Percentiles rank a stretch among this genome's conserved stretches.
phyloP scores from a whole-genome alignment of 2,888 invertebrate species.

The Argyresthia goedartella region DNA sequence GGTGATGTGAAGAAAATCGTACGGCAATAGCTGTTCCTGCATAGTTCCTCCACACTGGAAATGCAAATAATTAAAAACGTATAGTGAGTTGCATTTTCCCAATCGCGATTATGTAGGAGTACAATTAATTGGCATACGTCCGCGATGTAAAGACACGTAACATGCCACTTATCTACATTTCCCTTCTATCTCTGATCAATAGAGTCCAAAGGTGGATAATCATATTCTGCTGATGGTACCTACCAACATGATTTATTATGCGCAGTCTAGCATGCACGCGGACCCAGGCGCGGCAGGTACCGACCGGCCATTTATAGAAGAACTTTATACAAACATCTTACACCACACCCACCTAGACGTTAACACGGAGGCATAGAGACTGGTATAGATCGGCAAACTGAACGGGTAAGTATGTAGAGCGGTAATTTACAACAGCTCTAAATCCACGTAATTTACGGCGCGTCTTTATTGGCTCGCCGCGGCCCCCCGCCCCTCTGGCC shows the following conservation, averaged over 20 bases:
- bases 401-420: background rate
- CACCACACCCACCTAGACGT: background rate
- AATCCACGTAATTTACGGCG: slow-evolving; percentile 69
- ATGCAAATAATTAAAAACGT: too few species aligned
- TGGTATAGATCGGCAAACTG: background rate
- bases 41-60: too few species aligned
- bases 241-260: slow-evolving; percentile 22
- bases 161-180: too few species aligned
- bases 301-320: slow-evolving; percentile 57
- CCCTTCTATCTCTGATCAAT: too few species aligned
- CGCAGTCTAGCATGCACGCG: slow-evolving; percentile 20
- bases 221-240: too few species aligned
- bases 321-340: slow-evolving; percentile 33
- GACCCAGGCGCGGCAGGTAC: slow-evolving; percentile 51
- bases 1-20: too few species aligned
- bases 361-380: background rate
- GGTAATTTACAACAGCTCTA: slow-evolving; percentile 60
- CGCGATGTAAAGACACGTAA: too few species aligned
- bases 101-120: background rate
- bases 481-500: slow-evolving; percentile 33
- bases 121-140: background rate
- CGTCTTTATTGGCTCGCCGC: slow-evolving; percentile 64
- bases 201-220: too few species aligned
- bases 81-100: too few species aligned
- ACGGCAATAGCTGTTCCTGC: too few species aligned